A percentile compares a stretch with the other conserved stretches of the same genome.
Conservation (phyloP, 2,113 vertebrate species). For the Dicrurus megarhynchus region DNA sequence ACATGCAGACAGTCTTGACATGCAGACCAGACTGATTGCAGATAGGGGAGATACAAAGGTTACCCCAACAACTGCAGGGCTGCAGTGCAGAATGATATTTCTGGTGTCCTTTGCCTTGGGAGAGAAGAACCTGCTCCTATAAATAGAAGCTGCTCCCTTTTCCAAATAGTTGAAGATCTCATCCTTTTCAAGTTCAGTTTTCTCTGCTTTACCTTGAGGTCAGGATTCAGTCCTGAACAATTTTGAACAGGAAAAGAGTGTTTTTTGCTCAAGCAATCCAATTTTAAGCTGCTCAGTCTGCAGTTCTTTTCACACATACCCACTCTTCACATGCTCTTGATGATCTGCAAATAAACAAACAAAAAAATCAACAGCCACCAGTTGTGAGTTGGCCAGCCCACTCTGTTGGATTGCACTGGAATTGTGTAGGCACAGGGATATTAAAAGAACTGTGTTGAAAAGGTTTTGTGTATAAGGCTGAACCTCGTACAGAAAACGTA, state of each 20-base stretch:
- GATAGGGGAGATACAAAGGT: background rate
- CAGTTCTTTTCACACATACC: conserved; percentile 74
- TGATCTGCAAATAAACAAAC: conserved; percentile 75
- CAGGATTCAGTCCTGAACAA: conserved; percentile 48
- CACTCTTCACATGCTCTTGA: conserved; percentile 73
- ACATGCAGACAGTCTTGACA: background rate
- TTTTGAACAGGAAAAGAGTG: conserved; percentile 36
- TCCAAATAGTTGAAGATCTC: background rate
- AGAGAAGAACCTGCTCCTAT: background rate
- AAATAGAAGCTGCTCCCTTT: background rate
- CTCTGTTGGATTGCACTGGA: conserved; percentile 65
- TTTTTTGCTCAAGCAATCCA: conserved; percentile 57
- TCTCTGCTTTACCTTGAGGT: conserved; percentile 35
- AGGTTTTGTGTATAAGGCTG: conserved; percentile 60
- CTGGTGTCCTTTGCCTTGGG: background rate
- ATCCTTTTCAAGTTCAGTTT: background rate
- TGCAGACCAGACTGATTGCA: background rate
- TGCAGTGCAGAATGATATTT: background rate
- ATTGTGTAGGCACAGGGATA: conserved; percentile 65
- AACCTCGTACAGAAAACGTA: conserved; percentile 64
- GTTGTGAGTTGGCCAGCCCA: conserved; percentile 67
- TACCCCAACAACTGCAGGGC: background rate
- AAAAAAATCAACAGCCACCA: conserved; percentile 71
- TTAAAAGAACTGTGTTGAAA: conserved; percentile 63
- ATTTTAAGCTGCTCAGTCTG: conserved; percentile 69